Base-by-base conservation (phyloP, 1,140 invertebrate species). In the Leguminivora glycinivorella region DNA sequence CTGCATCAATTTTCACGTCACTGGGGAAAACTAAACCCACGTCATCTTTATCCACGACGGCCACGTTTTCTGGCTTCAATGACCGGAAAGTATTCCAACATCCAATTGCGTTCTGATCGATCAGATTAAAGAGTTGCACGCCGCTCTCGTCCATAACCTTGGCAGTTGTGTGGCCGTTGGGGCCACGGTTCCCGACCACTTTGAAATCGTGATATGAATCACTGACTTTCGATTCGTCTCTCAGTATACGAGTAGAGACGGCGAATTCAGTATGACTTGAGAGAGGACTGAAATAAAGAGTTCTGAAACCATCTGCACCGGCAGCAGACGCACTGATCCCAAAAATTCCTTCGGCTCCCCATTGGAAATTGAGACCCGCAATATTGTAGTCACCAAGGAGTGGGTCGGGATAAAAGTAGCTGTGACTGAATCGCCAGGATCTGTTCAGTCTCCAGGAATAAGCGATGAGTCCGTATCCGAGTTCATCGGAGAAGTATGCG, bases 401-500 rank as follows among this genome's bases (percentile, higher is more conserved):
- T 0, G 96, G 96, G 83, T 97, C 96, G 0, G 96, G 96, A 87
- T 95, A 93, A 83, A 96, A 96, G 83, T 93, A 97, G 67, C 95
- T 94, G 76, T 97, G 96, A 12, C 84, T 92, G 75, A 96, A 93
- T 72, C 96, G 92, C 96, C 96, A 97, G 1, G 96, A 96, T 72
- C 93, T 94, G 82, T 96, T 95, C 70, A 93, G 84, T 75, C 94
- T 92, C 93, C 94, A 96, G 0, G 95, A 96, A 82, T 96, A 97
- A 2, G 94, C 93, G 38, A 97, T 95, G 1, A 97, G 82, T 1
- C 96, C 96, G 76, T 96, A 96, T 14, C 95, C 96, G 1, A 96
- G 87, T 83, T 96, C 96, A 79, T 97, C 96, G 0, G 96, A 96
- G 85, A 96, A 94, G 76, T 97, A 97, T 1, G 96, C 95, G 77